phyloP scores from a whole-genome alignment of 2,888 invertebrate genomes.

The Perithous albicinctus region DNA sequence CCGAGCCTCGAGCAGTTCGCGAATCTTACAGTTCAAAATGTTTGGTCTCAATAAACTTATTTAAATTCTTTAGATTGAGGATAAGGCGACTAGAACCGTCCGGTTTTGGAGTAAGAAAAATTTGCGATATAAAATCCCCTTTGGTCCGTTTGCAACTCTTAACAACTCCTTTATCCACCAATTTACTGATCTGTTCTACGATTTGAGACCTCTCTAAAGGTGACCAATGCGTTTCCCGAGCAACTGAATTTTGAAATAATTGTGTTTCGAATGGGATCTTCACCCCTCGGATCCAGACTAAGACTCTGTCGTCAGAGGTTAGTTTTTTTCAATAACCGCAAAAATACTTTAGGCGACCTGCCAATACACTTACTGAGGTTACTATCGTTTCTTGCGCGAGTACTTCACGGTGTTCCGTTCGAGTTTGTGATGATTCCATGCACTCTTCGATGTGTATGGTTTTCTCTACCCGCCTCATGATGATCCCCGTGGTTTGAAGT shows the following conservation, averaged over 20 bases:
- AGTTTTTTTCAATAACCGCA: conserved; percentile 24
- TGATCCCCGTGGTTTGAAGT: conserved; percentile 26
- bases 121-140: conserved; percentile 68
- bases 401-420: conserved; percentile 34
- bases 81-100: conserved; percentile 63
- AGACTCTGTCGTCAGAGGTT: conserved; percentile 37
- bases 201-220: conserved; percentile 43
- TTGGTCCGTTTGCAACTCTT: conserved; percentile 16
- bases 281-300: conserved; percentile 42
- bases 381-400: conserved; percentile 41
- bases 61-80: conserved; percentile 71
- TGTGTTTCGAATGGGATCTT: conserved; percentile 42
- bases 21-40: conserved; percentile 75
- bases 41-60: conserved; percentile 65
- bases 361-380: conserved; percentile 42
- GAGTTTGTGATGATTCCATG: conserved; percentile 30
- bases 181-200: conserved; percentile 31
- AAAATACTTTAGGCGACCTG: conserved; percentile 47
- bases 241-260: conserved; percentile 29
- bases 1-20: conserved; percentile 59
- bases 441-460: conserved; percentile 19
- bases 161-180: conserved; percentile 49
- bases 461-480: conserved; percentile 41
- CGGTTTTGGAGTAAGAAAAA: conserved; percentile 69
- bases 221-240: conserved; percentile 52